Evolutionary conservation across 2,797 vertebrate genomes (phyloP).

Genomic region (Gymnopithys bicolor): DNA sequence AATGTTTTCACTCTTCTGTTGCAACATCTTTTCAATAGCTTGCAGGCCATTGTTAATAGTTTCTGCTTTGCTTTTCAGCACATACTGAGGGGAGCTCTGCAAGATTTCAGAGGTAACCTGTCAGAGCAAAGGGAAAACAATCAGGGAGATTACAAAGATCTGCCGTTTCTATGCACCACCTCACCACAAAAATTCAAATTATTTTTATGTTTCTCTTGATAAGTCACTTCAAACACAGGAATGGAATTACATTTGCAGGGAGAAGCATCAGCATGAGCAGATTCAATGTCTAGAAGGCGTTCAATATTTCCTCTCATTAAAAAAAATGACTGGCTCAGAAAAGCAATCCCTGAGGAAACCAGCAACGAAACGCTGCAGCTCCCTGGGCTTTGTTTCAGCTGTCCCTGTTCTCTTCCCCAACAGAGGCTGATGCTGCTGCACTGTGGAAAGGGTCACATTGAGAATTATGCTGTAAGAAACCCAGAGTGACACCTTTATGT

Average conservation of each 20-base stretch:
- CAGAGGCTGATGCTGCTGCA: neutral
- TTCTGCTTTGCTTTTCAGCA: slow-evolving; percentile 82
- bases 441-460: neutral
- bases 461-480: neutral
- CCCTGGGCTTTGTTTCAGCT: neutral
- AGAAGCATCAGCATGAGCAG: accelerated
- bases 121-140: neutral
- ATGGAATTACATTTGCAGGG: neutral
- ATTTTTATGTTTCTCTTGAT: neutral
- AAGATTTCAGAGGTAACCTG: slow-evolving; percentile 73
- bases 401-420: neutral
- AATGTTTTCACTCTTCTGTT: slow-evolving; percentile 82
- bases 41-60: slow-evolving; percentile 84
- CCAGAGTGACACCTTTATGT: neutral
- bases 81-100: slow-evolving; percentile 81
- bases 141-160: neutral
- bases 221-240: neutral
- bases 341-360: neutral
- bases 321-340: neutral
- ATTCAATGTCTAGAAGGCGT: accelerated
- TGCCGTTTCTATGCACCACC: neutral
- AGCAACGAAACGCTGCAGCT: neutral
- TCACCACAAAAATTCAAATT: neutral
- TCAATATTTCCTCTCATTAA: neutral
- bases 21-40: slow-evolving; percentile 83